phyloP scores from a whole-genome alignment of 1,140 invertebrate species.

The Tenebrio molitor region DNA sequence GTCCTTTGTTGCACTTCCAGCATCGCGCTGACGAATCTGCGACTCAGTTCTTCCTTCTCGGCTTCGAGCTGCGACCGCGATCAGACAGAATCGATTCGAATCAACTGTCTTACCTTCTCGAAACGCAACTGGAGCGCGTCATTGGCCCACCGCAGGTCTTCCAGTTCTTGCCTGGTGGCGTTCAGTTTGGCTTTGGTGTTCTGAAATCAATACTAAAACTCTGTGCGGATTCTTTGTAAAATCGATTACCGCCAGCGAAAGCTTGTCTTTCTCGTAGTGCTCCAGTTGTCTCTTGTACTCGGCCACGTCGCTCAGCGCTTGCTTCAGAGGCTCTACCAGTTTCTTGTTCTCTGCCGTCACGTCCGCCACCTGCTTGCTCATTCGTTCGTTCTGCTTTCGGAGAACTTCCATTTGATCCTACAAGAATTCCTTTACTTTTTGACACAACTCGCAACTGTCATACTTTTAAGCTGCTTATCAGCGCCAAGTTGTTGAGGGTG shows the following conservation, averaged over 20 bases:
- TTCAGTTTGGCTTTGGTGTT: constrained; percentile 73
- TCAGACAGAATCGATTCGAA: constrained; percentile 19
- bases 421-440: constrained; percentile 38
- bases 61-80: constrained; percentile 73
- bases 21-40: constrained; percentile 84
- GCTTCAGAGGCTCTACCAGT: constrained; percentile 78
- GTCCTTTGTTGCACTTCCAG: constrained; percentile 89
- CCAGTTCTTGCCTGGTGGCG: constrained; percentile 77
- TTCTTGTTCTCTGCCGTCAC: constrained; percentile 80
- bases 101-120: constrained; percentile 73
- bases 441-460: neutral
- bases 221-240: constrained; percentile 31
- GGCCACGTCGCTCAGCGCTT: constrained; percentile 75
- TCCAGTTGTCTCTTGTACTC: constrained; percentile 80
- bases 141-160: constrained; percentile 82
- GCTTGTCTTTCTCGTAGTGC: constrained; percentile 87
- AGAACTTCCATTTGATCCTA: constrained; percentile 89
- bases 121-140: constrained; percentile 84
- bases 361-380: constrained; percentile 76
- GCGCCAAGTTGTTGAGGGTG: constrained; percentile 88
- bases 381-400: constrained; percentile 84
- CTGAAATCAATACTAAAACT: constrained; percentile 68
- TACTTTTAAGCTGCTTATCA: constrained; percentile 85
- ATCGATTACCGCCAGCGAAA: constrained; percentile 69
- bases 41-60: constrained; percentile 85